These are phyloP conservation scores for Amphiura filiformis DNA, from an alignment of 35 echinoderm and acorn worm species.

Conservation along the genomic window DNA sequence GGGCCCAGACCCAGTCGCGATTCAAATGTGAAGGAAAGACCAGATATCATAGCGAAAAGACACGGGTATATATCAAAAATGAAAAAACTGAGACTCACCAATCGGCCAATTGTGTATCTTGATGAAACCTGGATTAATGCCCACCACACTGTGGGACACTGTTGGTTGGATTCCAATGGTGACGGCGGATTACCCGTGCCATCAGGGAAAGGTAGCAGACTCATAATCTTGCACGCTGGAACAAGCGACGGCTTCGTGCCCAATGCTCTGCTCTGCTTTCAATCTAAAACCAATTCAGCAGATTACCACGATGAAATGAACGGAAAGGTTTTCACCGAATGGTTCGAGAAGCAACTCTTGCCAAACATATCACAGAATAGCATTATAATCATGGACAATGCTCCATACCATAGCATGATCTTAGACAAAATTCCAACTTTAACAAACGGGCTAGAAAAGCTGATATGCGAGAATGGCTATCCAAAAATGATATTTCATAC, in stretches of 20 bases:
- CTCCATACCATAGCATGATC: not conserved
- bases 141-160: not conserved
- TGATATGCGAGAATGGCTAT: not conserved
- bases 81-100: not conserved
- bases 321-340: not conserved
- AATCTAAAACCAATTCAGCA: not conserved
- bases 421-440: not conserved
- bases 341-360: not conserved
- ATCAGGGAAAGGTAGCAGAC: not conserved
- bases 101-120: not conserved
- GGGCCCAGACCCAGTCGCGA: not conserved
- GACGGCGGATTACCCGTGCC: not conserved
- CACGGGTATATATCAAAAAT: not conserved
- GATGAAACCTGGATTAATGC: not conserved
- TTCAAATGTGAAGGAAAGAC: not conserved
- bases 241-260: not conserved
- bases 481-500: not conserved
- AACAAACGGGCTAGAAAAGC: not conserved
- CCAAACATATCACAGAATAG: not conserved
- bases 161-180: not conserved
- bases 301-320: slow-evolving; percentile 8
- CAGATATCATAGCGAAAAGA: not conserved
- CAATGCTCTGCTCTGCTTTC: not conserved
- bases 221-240: not conserved
- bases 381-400: not conserved